Base-by-base conservation (phyloP, 2,113 vertebrate species). In the Forbesichthys agassizii region DNA sequence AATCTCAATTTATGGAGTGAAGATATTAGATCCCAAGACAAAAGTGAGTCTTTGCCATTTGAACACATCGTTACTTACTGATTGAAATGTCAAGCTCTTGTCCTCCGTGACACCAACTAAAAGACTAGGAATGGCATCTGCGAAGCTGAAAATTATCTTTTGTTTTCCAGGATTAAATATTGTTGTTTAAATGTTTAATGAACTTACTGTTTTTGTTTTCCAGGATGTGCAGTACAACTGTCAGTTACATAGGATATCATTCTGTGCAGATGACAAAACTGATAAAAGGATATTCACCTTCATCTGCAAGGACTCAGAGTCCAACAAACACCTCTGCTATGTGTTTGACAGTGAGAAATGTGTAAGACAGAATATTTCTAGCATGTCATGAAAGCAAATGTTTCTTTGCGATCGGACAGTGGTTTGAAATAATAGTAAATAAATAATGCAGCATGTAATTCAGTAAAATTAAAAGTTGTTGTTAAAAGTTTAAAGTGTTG, bases 321-420 rank as follows among this genome's bases (percentile, higher is more conserved):
- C 96, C 59, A 98, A 98, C 84, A 99, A 98, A 85, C 98, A 99
- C 70, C 94, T 99, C 80, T 99, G 98, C 90, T 99, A 95, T 46
- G 97, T 99, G 70, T 99, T 98, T 91, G 97, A 99, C 94, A 99
- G 98, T 75, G 98, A 99, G 69, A 99, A 99, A 92, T 99, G 97
- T 95, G 98, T 99, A 98, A 94, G 97, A 58, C 33, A 8, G 8
- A 93, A 89, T 53, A 33, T 58, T 12, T 14, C 11, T 9, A 58
- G 11, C 52, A n/a, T 53, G 56, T 58, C 18, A 58, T 42, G 36
- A 42, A 33, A 16, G 27, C 56, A 58, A 11, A 33, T 58, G 5
- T 20, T 54, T 54, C 8, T 11, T 6, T 42, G 27, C 27, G 27
- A 27, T 27, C 27, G 5, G 36, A 42, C 36, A 42, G 36, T 42